Base-by-base conservation (phyloP, 2,888 invertebrate genomes). In the Tenthredo amoena region DNA sequence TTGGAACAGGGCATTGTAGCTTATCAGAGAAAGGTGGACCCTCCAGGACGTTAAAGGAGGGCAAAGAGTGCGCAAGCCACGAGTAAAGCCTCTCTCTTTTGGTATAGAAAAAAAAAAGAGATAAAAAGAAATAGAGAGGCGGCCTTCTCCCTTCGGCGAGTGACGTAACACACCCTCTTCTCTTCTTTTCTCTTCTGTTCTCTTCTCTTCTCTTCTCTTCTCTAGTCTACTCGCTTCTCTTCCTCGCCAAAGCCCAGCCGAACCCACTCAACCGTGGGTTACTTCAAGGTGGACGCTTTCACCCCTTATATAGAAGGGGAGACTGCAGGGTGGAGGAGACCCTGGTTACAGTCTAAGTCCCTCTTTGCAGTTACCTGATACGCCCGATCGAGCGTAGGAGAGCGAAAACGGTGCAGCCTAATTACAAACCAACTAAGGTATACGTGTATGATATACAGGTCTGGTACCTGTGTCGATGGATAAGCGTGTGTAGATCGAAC, bases 1-100 rank as follows among this genome's bases (percentile, higher is more conserved):
- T 92, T 90, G 91, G 90, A 91, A 90, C 91, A 91, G 87, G 88
- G 91, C 90, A 90, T 89, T 90, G 88, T 88, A 89, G 88, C 89
- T 90, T 89, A 89, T 89, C 88, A 88, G 77, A 21, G 12, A 77
- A 77, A 77, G 77, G 77, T 77, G 34, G 77, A 77, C 77, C 47
- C 31, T 34, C 43, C 18, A 68, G 68, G 77, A 47, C 10, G 31
- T 55, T 43, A 47, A 79, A 55, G 34, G 10, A 34, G 26, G 31
- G 68, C 21, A 40, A 50, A 65, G 83, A 81, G 81, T 62, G n/a
- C 40, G 62, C 62, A 43, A 62, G 21, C 62, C 37, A 21, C 21
- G 43, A 43, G 74, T 21, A 43, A 74, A 74, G 43, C 74, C 40
- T 74, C 74, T 76, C 76, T 77, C 50, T 50, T 50, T 77, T 31